A percentile compares a stretch with the other conserved stretches of the same genome.
phyloP scores from a whole-genome alignment of 2,113 vertebrate genomes.

The Saccopteryx bilineata region DNA sequence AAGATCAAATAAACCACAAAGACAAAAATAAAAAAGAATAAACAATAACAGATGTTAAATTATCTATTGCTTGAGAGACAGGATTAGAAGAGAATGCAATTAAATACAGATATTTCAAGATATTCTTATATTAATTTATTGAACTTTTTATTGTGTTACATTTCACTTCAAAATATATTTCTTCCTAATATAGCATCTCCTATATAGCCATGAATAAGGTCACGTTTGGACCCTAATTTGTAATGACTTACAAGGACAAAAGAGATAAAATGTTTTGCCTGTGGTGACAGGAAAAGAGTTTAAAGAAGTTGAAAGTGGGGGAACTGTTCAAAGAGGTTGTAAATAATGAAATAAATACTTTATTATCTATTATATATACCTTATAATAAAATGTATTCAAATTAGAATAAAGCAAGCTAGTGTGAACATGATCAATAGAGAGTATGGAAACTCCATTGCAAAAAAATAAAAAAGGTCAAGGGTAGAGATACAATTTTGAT shows the following conservation, averaged over 20 bases:
- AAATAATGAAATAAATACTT: slow-evolving; percentile 38
- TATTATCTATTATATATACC: slow-evolving; percentile 20
- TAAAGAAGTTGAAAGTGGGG: not conserved
- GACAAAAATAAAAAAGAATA: not conserved
- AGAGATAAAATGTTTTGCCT: not conserved
- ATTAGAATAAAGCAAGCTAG: slow-evolving; percentile 47
- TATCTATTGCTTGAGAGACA: not conserved
- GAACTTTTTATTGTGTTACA: slow-evolving; percentile 22
- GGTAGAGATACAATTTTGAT: slow-evolving; percentile 38
- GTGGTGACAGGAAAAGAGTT: slow-evolving; percentile 40
- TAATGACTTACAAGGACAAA: not conserved
- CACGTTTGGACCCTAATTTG: slow-evolving; percentile 56
- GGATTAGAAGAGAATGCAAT: slow-evolving; percentile 17
- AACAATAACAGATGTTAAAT: slow-evolving; percentile 37
- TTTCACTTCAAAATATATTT: slow-evolving; percentile 54
- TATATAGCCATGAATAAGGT: slow-evolving; percentile 22
- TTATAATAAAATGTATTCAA: slow-evolving; percentile 48
- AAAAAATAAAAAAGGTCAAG: not conserved
- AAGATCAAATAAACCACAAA: slow-evolving; percentile 54
- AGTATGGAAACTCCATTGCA: not conserved
- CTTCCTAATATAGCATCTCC: slow-evolving; percentile 13
- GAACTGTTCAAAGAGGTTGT: slow-evolving; percentile 5
- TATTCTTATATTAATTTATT: slow-evolving; percentile 48
- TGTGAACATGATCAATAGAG: slow-evolving; percentile 10
- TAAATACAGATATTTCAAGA: slow-evolving; percentile 42